Evolutionary conservation across 2,888 invertebrate species (phyloP).

Genomic region (Saturnia japonica): DNA sequence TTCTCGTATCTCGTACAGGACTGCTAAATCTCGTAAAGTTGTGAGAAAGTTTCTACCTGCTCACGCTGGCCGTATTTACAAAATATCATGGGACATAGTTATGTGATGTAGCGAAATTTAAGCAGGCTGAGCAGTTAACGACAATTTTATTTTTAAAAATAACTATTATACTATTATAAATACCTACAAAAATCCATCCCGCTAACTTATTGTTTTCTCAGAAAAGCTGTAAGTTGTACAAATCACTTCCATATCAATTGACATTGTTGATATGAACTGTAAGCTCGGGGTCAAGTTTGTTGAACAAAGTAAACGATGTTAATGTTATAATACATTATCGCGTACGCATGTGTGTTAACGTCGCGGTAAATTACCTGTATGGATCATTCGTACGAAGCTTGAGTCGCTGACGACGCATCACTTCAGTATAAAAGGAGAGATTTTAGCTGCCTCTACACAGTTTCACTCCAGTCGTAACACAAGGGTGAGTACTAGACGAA

Average conservation of each 20-base stretch:
- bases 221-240: too few species aligned
- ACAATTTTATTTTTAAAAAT: too few species aligned
- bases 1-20: too few species aligned
- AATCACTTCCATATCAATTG: not conserved
- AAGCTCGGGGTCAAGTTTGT: not conserved
- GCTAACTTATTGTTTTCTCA: too few species aligned
- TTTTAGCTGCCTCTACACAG: not conserved
- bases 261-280: not conserved
- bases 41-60: too few species aligned
- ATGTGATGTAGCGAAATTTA: too few species aligned
- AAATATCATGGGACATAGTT: too few species aligned
- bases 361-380: conserved; percentile 5
- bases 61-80: too few species aligned
- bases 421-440: not conserved
- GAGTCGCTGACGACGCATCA: not conserved
- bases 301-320: not conserved
- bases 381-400: not conserved
- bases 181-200: too few species aligned
- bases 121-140: too few species aligned
- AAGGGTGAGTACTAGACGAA: not conserved
- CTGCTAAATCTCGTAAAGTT: too few species aligned
- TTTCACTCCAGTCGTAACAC: not conserved
- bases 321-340: not conserved
- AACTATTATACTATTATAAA: too few species aligned
- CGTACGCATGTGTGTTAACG: not conserved